Evolutionary conservation across 2,888 invertebrate species (phyloP).

Genomic region (Eustalomyia histrio): DNA sequence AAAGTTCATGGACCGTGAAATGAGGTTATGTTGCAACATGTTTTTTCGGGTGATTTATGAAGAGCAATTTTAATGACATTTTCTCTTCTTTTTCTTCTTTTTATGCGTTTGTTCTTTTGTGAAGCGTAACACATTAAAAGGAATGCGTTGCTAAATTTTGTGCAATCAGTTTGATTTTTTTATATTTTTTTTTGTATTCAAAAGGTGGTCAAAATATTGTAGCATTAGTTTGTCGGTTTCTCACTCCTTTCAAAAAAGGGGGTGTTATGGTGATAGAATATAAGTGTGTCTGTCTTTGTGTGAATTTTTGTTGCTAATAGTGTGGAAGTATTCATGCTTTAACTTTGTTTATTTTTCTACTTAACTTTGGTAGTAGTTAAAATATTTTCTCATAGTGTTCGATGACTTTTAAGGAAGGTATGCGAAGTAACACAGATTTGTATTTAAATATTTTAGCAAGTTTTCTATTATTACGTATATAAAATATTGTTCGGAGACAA

Average conservation of each 20-base stretch:
- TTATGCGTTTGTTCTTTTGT: conserved; percentile 11
- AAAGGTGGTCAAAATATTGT: conserved; percentile 26
- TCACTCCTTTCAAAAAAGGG: conserved; percentile 3
- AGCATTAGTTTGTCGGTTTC: conserved; percentile 34
- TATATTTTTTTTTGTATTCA: not conserved
- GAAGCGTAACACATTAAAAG: conserved; percentile 49
- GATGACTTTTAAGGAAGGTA: not conserved
- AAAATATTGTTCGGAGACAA: too few species aligned
- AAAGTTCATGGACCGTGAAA: conserved; percentile 77
- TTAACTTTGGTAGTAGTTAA: conserved; percentile 14
- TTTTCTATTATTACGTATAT: too few species aligned
- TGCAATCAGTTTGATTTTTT: conserved; percentile 25
- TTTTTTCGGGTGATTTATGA: conserved; percentile 75
- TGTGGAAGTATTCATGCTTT: conserved; percentile 2
- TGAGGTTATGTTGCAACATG: conserved; percentile 74
- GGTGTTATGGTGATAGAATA: not conserved
- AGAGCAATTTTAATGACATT: conserved; percentile 78
- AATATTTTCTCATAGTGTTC: conserved; percentile 5
- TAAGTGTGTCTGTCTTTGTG: not conserved
- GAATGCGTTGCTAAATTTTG: conserved; percentile 48
- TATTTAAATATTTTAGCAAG: too few species aligned
- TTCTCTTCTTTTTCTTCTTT: conserved; percentile 61
- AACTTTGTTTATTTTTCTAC: conserved; percentile 14
- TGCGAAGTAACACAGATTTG: not conserved
- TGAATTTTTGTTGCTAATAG: not conserved